phyloP scores from a whole-genome alignment of 2,888 invertebrate species.

The Andricus quercusramuli region DNA sequence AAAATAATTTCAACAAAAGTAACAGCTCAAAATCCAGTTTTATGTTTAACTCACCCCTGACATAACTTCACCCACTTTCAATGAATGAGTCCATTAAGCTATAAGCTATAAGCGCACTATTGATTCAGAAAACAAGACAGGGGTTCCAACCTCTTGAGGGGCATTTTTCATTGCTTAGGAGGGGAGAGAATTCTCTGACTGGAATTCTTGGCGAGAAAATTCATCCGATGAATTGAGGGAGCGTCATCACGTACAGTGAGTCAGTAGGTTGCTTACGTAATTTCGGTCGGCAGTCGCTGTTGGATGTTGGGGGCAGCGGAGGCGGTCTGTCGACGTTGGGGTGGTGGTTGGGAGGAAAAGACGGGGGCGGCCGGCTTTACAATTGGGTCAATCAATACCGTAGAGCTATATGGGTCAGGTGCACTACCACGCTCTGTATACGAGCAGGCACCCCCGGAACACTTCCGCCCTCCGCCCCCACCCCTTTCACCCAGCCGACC shows the following conservation, averaged over 20 bases:
- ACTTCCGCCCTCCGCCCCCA: conserved; percentile 12
- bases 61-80: not conserved
- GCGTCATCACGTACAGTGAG: conserved; percentile 61
- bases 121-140: conserved; percentile 16
- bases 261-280: conserved; percentile 70
- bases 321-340: conserved; percentile 46
- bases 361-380: conserved; percentile 60
- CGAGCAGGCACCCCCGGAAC: conserved; percentile 42
- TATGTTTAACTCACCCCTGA: not conserved
- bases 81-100: conserved; percentile 12
- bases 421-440: conserved; percentile 65
- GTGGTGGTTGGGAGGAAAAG: conserved; percentile 33
- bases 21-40: not conserved
- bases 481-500: conserved; percentile 9
- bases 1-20: not conserved
- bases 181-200: not conserved
- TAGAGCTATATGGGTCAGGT: conserved; percentile 75
- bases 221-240: conserved; percentile 18
- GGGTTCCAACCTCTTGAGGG: not conserved
- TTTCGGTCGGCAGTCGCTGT: conserved; percentile 58
- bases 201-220: conserved; percentile 22
- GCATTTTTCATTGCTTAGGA: not conserved
- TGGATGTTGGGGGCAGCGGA: conserved; percentile 49
- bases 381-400: conserved; percentile 77
- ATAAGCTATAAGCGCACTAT: conserved; percentile 5